Evolutionary conservation across 2,797 vertebrate genomes (phyloP).

Genomic region (Urophycis tenuis): DNA sequence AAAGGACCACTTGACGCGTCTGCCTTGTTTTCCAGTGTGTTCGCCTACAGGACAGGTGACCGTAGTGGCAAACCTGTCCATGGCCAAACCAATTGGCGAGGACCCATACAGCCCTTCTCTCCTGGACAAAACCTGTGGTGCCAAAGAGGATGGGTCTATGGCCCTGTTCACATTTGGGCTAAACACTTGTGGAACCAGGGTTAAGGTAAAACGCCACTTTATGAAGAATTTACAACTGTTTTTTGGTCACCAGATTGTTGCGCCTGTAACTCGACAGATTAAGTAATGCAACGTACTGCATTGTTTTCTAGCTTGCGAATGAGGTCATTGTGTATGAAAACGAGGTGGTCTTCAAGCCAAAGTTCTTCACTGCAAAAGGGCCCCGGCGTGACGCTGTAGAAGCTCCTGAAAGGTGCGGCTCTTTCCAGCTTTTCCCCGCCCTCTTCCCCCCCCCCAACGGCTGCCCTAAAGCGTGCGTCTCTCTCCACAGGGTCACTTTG

Average conservation of each 20-base stretch:
- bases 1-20: not conserved
- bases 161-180: constrained; percentile 70
- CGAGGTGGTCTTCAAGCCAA: constrained; percentile 60
- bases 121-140: constrained; percentile 59
- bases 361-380: constrained; percentile 22
- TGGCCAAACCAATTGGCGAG: constrained; percentile 39
- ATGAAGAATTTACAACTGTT: not conserved
- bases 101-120: constrained; percentile 57
- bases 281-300: not conserved
- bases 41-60: constrained; percentile 67
- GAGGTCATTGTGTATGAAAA: constrained; percentile 72
- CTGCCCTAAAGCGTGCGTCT: not conserved
- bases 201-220: constrained; percentile 43
- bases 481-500: constrained; percentile 57
- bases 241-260: not conserved
- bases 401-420: constrained; percentile 56
- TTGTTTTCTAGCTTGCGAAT: constrained; percentile 51
- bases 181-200: constrained; percentile 67
- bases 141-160: constrained; percentile 57
- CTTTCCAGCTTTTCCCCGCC: too few species aligned
- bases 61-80: constrained; percentile 59
- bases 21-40: constrained; percentile 57
- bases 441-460: not conserved
- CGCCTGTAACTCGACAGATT: not conserved
- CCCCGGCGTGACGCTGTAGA: constrained; percentile 39